Evolutionary conservation across 2,797 vertebrate genomes (phyloP).

Genomic region (Halcyon badia): DNA sequence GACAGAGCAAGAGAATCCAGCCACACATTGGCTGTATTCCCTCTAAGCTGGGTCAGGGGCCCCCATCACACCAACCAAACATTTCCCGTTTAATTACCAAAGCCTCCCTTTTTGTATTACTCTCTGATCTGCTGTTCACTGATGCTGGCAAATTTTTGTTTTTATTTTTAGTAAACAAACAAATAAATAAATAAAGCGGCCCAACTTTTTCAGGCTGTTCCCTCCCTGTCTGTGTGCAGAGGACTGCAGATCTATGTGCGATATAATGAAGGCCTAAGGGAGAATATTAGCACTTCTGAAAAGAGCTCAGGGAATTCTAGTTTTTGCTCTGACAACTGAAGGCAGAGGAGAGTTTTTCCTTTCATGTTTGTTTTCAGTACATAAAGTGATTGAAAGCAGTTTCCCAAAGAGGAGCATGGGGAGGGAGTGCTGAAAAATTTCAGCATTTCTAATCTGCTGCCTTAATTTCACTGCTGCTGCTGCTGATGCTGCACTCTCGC

Average conservation of each 20-base stretch:
- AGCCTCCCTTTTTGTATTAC: not conserved
- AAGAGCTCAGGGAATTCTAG: slow-evolving; percentile 73
- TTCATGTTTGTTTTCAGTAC: slow-evolving; percentile 77
- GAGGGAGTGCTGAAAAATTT: not conserved
- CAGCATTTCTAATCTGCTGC: slow-evolving; percentile 49
- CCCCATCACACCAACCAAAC: accelerated
- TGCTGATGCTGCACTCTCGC: not conserved
- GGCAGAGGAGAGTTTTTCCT: slow-evolving; percentile 70
- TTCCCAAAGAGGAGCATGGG: slow-evolving; percentile 55
- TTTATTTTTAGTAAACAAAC: slow-evolving; percentile 21
- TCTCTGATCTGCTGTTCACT: not conserved
- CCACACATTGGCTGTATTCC: not conserved
- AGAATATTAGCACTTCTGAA: slow-evolving; percentile 76
- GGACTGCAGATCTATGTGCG: slow-evolving; percentile 41
- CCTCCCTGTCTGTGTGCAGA: slow-evolving; percentile 46
- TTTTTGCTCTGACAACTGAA: slow-evolving; percentile 76
- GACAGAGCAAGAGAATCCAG: not conserved
- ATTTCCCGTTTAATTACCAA: not conserved
- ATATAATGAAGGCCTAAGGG: slow-evolving; percentile 75
- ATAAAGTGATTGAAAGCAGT: slow-evolving; percentile 68
- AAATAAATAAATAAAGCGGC: not conserved
- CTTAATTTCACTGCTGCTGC: slow-evolving; percentile 24
- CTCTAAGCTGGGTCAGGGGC: not conserved
- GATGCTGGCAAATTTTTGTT: not conserved
- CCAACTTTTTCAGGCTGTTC: slow-evolving; percentile 51